Percentiles rank a stretch among this genome's conserved stretches.
phyloP scores from a whole-genome alignment of 2,888 invertebrate species.

The Homarus gammarus region DNA sequence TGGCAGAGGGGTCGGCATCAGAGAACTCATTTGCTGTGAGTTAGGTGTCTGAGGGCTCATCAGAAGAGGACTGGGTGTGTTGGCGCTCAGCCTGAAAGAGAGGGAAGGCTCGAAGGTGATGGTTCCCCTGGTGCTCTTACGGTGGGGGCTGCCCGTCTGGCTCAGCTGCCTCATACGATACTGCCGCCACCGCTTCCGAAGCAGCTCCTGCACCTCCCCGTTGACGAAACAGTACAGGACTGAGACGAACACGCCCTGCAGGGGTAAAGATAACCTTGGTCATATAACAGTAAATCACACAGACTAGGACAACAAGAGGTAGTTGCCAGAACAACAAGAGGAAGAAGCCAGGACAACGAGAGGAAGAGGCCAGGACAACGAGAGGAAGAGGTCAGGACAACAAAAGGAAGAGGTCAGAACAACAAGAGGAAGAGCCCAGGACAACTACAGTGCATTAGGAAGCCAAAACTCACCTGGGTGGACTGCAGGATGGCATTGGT shows the following conservation, averaged over 20 bases:
- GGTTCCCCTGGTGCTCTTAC: slow-evolving; percentile 60
- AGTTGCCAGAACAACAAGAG: too few relatives aligned
- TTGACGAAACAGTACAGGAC: slow-evolving; percentile 65
- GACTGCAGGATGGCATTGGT: slow-evolving; percentile 81
- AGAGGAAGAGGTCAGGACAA: not conserved
- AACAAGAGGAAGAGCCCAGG: not conserved
- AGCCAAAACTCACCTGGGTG: slow-evolving; percentile 80
- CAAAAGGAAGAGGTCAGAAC: not conserved
- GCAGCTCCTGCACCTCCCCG: slow-evolving; percentile 59
- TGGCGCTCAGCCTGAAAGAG: slow-evolving; percentile 20
- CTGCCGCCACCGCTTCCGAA: slow-evolving; percentile 64
- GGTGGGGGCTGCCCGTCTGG: slow-evolving; percentile 11
- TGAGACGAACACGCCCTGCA: slow-evolving; percentile 69
- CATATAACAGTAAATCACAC: too few relatives aligned
- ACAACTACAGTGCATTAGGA: not conserved
- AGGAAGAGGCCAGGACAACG: not conserved
- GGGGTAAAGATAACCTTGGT: too few relatives aligned
- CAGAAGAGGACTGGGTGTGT: not conserved
- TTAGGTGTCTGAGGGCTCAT: not conserved
- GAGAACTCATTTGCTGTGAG: not conserved
- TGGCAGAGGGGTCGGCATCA: not conserved
- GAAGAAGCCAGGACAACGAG: not conserved
- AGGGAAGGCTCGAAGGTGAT: slow-evolving; percentile 51
- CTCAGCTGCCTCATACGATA: slow-evolving; percentile 38
- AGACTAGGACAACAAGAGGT: too few relatives aligned